Conservation (phyloP, 92 coral and sea anemone genomes). For the Zoanthus sansibaricus region DNA sequence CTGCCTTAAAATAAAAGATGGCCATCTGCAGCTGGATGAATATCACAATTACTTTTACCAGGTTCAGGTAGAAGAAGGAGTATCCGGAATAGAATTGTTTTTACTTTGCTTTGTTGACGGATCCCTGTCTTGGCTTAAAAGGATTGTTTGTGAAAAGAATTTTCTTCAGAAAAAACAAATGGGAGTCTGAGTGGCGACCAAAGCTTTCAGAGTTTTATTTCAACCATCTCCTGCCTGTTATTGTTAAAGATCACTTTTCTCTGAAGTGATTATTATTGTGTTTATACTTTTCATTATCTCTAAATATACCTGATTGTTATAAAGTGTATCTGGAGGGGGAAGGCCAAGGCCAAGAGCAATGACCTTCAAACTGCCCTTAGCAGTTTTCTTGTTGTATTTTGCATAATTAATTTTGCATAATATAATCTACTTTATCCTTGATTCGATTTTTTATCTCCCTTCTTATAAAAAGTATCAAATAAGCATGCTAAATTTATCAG, state of each 20-base stretch:
- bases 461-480: not conserved
- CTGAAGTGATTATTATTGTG: not conserved
- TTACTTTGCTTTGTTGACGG: conserved; percentile 64
- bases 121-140: conserved; percentile 45
- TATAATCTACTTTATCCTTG: not conserved
- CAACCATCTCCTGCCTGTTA: conserved; percentile 36
- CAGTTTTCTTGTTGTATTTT: not conserved
- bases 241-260: conserved; percentile 16
- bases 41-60: conserved; percentile 48
- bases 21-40: conserved; percentile 43
- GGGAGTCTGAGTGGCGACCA: conserved; percentile 60
- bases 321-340: conserved; percentile 6
- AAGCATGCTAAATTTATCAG: conserved; percentile 5
- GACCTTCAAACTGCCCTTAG: not conserved
- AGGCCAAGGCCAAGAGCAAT: not conserved
- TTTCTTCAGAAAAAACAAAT: conserved; percentile 46
- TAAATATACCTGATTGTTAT: not conserved
- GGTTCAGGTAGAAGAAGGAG: conserved; percentile 21
- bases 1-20: conserved; percentile 41
- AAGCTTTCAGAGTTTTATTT: conserved; percentile 57
- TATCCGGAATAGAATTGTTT: conserved; percentile 54
- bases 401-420: not conserved
- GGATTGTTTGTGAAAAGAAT: conserved; percentile 60
- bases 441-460: not conserved
- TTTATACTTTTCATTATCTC: not conserved